Conservation (phyloP, 2,888 invertebrate species). For the Blera fallax region DNA sequence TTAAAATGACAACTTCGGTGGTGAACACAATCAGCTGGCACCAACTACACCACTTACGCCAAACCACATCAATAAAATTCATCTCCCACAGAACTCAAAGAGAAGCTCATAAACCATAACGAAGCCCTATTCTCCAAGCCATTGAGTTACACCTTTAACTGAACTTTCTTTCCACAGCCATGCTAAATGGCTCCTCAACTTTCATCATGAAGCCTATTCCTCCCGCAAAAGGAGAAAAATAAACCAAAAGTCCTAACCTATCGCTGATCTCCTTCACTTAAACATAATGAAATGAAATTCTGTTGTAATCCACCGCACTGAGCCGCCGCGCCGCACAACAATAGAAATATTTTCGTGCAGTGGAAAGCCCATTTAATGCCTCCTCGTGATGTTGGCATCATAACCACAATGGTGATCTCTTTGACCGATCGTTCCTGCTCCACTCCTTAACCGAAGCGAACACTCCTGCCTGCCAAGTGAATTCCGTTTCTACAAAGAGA, state of each 20-base stretch:
- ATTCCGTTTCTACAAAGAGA: conserved; percentile 13
- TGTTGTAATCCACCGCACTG: conserved; percentile 43
- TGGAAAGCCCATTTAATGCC: conserved; percentile 71
- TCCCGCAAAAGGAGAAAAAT: neutral
- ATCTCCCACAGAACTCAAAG: neutral
- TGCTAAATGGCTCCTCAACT: conserved; percentile 15
- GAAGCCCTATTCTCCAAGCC: neutral
- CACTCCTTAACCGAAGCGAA: conserved; percentile 59
- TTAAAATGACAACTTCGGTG: no score
- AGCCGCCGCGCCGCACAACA: conserved; percentile 27
- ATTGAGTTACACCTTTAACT: neutral
- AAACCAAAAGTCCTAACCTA: conserved; percentile 46
- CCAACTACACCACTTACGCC: no score
- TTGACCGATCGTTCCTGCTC: conserved; percentile 66
- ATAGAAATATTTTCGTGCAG: conserved; percentile 66
- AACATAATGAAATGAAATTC: conserved; percentile 63
- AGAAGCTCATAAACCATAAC: neutral
- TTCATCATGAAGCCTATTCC: conserved; percentile 23
- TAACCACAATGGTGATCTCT: conserved; percentile 69
- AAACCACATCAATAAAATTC: neutral
- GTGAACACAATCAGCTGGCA: no score
- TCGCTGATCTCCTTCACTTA: conserved; percentile 52
- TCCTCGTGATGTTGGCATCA: conserved; percentile 70
- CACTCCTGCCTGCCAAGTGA: conserved; percentile 59
- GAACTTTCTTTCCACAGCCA: neutral